These are phyloP conservation scores for Drosophila kikkawai DNA, from an alignment of 1,140 invertebrate genomes.

Conservation along the genomic window DNA sequence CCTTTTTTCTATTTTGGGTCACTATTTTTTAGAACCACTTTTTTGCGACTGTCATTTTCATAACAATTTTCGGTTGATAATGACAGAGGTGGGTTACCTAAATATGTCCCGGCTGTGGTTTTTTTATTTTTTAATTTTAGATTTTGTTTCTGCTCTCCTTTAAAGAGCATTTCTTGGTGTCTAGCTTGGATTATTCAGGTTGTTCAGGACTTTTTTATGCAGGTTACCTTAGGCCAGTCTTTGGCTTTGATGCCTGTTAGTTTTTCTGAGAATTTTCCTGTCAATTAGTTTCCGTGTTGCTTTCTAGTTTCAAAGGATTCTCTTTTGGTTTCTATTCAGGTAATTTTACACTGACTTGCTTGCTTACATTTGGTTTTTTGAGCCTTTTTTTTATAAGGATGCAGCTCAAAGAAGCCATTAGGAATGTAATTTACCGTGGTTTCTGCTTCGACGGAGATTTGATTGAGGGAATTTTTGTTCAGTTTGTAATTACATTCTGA, in stretches of 20 bases:
- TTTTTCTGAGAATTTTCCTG: slow-evolving; percentile 11
- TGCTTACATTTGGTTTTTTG: background rate
- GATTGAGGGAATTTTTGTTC: background rate
- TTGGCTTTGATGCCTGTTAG: slow-evolving; percentile 10
- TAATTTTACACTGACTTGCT: background rate
- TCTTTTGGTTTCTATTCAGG: background rate
- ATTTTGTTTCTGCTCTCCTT: background rate
- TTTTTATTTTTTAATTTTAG: background rate
- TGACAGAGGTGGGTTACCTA: slow-evolving; percentile 23
- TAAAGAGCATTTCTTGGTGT: background rate
- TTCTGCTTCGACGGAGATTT: background rate
- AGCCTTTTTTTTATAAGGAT: background rate
- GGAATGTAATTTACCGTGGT: background rate
- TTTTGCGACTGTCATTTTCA: slow-evolving; percentile 40
- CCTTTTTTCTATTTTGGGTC: slow-evolving; percentile 38
- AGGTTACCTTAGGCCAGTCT: slow-evolving; percentile 7
- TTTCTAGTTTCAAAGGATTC: background rate
- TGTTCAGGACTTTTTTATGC: background rate
- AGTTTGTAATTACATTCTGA: slow-evolving; percentile 4
- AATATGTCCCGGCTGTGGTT: slow-evolving; percentile 8
- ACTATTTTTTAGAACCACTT: slow-evolving; percentile 30
- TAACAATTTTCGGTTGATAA: slow-evolving; percentile 40
- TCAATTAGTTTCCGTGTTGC: slow-evolving; percentile 21
- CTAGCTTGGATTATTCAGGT: slow-evolving; percentile 2
- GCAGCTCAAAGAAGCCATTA: background rate